phyloP scores from a whole-genome alignment of 2,888 invertebrate genomes.

The Sericinus montela region DNA sequence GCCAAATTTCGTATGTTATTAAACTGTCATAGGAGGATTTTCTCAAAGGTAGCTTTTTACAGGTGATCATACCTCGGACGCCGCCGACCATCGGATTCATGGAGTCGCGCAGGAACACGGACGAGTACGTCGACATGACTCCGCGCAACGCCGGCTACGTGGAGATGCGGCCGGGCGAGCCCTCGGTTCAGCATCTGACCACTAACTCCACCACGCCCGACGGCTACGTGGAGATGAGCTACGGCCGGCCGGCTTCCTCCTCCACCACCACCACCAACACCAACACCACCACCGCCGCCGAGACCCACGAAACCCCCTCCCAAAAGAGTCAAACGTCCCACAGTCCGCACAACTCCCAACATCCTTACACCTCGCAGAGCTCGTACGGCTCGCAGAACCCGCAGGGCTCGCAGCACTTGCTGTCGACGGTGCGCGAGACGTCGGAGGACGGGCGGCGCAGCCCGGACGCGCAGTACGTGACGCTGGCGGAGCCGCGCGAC shows the following conservation, averaged over 20 bases:
- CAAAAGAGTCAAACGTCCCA: constrained; percentile 29
- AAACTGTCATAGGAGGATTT: no score
- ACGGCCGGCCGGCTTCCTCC: constrained; percentile 75
- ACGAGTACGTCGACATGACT: constrained; percentile 75
- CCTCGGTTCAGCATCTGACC: constrained; percentile 19
- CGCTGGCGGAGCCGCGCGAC: constrained; percentile 46
- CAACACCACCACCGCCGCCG: constrained; percentile 82
- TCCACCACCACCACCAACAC: no score
- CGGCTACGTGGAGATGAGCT: constrained; percentile 84
- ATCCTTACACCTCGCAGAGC: constrained; percentile 77
- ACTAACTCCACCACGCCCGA: constrained; percentile 59
- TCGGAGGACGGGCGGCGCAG: constrained; percentile 48
- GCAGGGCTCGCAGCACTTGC: constrained; percentile 49
- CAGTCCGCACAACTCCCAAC: constrained; percentile 36
- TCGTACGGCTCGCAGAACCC: constrained; percentile 27
- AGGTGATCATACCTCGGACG: constrained; percentile 45
- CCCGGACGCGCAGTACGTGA: constrained; percentile 66
- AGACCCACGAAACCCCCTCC: constrained; percentile 31
- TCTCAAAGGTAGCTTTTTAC: background rate
- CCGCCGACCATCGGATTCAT: constrained; percentile 44
- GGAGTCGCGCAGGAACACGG: constrained; percentile 39
- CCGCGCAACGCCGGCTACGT: constrained; percentile 77
- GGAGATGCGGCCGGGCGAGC: constrained; percentile 76
- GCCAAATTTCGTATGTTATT: no score
- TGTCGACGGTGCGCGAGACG: constrained; percentile 49